A percentile compares a stretch with the other conserved stretches of the same genome.
phyloP scores from a whole-genome alignment of 2,888 invertebrate genomes.

The Crossocerus cetratus region DNA sequence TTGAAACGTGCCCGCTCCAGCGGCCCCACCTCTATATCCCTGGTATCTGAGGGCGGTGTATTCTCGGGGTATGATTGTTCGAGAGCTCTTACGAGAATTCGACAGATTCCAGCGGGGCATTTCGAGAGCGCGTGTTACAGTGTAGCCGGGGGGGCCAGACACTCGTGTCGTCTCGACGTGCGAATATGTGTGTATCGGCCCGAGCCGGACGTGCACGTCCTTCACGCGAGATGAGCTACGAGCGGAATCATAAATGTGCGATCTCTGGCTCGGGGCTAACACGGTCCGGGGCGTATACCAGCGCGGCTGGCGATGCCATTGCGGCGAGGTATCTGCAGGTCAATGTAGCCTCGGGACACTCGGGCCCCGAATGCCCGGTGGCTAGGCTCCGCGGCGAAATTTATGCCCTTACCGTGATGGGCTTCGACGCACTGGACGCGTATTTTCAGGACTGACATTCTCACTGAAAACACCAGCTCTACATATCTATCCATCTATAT shows the following conservation, averaged over 20 bases:
- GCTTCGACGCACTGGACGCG: conserved; percentile 54
- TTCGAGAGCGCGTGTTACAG: background rate
- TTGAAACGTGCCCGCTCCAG: background rate
- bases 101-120: conserved; percentile 4
- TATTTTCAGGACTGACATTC: conserved; percentile 46
- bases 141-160: background rate
- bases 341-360: conserved; percentile 27
- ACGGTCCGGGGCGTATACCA: conserved; percentile 27
- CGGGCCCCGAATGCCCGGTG: conserved; percentile 16
- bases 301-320: conserved; percentile 38
- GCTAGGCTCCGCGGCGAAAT: conserved; percentile 38
- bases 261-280: conserved; percentile 34
- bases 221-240: conserved; percentile 51
- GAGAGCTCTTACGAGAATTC: conserved; percentile 23
- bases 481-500: too few relatives aligned
- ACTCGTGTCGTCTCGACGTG: conserved; percentile 8
- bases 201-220: conserved; percentile 20
- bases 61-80: conserved; percentile 3
- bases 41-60: too few relatives aligned
- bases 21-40: background rate
- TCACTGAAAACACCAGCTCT: conserved; percentile 8
- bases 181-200: conserved; percentile 21
- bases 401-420: conserved; percentile 51
- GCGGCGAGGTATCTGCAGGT: conserved; percentile 48
- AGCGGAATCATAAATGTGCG: conserved; percentile 54